Conservation (phyloP, 2,113 vertebrate genomes). For the Thinocorus orbignyianus region DNA sequence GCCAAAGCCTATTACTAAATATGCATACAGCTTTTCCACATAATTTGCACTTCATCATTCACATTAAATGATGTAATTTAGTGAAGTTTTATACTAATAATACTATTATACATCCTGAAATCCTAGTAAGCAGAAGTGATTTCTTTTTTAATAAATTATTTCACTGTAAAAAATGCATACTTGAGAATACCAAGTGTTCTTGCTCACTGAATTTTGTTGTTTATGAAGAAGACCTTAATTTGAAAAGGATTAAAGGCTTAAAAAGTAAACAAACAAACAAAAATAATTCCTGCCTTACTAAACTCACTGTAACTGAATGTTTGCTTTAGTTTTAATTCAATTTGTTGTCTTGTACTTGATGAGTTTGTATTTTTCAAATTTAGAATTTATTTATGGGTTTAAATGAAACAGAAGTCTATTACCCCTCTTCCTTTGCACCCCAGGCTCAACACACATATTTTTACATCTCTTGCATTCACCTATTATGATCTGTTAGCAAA, state of each 20-base stretch:
- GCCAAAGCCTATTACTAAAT: neutral
- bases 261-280: constrained; percentile 30
- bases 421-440: neutral
- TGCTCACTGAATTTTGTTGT: neutral
- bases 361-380: neutral
- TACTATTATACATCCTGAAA: neutral
- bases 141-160: neutral
- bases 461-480: neutral
- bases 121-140: neutral
- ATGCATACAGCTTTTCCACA: neutral
- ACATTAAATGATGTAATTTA: neutral
- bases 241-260: constrained; percentile 37
- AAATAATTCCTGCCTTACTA: neutral
- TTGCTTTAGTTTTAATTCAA: constrained; percentile 3
- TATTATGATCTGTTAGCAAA: neutral
- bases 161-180: neutral
- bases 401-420: neutral
- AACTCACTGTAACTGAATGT: neutral
- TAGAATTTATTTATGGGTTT: neutral
- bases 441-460: neutral
- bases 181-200: neutral
- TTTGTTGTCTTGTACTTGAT: neutral
- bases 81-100: neutral
- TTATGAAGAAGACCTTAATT: constrained; percentile 4
- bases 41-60: neutral